These are phyloP conservation scores for Chlorocebus sabaeus DNA, from an alignment of 2,113 vertebrate genomes.

Conservation along the genomic window DNA sequence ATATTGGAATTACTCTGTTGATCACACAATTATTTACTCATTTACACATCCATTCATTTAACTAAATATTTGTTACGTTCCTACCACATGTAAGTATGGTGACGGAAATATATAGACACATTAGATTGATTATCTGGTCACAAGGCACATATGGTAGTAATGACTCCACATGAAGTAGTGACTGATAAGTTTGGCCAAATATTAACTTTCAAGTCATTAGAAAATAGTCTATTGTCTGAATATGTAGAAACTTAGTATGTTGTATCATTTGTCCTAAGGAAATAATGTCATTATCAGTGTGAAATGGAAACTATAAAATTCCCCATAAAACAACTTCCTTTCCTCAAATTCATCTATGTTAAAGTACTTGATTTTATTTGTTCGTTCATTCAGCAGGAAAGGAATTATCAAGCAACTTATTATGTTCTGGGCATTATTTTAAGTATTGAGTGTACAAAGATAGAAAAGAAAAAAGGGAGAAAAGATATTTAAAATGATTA, in stretches of 20 bases:
- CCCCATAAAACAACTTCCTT: background rate
- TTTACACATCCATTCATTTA: background rate
- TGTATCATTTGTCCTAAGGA: background rate
- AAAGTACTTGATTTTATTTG: background rate
- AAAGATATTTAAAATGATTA: background rate
- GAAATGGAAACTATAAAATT: background rate
- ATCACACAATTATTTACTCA: slow-evolving; percentile 18
- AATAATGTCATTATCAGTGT: background rate
- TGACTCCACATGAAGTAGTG: background rate
- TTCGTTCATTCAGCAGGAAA: slow-evolving; percentile 27
- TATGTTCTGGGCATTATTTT: background rate
- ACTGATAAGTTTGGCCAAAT: background rate
- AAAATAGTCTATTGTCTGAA: slow-evolving; percentile 27
- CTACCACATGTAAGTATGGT: background rate
- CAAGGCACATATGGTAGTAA: background rate
- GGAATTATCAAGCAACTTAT: background rate
- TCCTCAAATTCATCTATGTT: background rate
- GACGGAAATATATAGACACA: slow-evolving; percentile 5
- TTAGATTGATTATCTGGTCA: background rate
- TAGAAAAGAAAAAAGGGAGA: background rate
- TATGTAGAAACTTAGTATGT: background rate
- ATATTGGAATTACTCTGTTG: background rate
- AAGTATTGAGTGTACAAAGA: background rate
- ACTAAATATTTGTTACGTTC: slow-evolving; percentile 17
- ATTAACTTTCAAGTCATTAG: background rate